phyloP scores from a whole-genome alignment of 2,797 vertebrate species.

The Enoplosus armatus region DNA sequence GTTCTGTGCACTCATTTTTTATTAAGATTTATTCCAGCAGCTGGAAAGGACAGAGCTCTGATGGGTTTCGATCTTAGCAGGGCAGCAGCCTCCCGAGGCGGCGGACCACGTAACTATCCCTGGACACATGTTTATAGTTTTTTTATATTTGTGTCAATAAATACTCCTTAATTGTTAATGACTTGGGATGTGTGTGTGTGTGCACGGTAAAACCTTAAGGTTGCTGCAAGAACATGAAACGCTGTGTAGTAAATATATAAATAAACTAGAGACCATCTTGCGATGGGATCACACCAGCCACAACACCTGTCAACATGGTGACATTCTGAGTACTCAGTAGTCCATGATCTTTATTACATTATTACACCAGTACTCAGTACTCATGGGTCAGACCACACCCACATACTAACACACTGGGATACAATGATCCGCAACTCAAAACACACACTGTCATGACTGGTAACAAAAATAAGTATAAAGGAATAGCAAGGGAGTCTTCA shows the following conservation, averaged over 20 bases:
- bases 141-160: slow-evolving; percentile 57
- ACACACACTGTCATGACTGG: too few relatives aligned
- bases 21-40: slow-evolving; percentile 46
- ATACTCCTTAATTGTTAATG: slow-evolving; percentile 61
- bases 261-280: too few relatives aligned
- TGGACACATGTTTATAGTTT: slow-evolving; percentile 33
- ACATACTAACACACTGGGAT: too few relatives aligned
- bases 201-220: slow-evolving; percentile 12
- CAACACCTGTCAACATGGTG: too few relatives aligned
- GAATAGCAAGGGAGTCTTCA: slow-evolving; percentile 27
- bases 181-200: slow-evolving; percentile 9
- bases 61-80: slow-evolving; percentile 55
- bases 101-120: slow-evolving; percentile 31
- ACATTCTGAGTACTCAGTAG: too few relatives aligned
- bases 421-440: too few relatives aligned
- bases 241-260: slow-evolving; percentile 30
- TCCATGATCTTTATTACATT: too few relatives aligned
- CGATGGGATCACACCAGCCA: too few relatives aligned
- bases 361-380: too few relatives aligned
- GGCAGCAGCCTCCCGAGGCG: slow-evolving; percentile 23
- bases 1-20: slow-evolving; percentile 5
- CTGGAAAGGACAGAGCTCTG: slow-evolving; percentile 43
- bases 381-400: too few relatives aligned
- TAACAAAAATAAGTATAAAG: slow-evolving; percentile 39
- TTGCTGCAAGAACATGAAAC: slow-evolving; percentile 35